Evolutionary conservation across 2,797 vertebrate genomes (phyloP).

Genomic region (Lagocephalus sceleratus): DNA sequence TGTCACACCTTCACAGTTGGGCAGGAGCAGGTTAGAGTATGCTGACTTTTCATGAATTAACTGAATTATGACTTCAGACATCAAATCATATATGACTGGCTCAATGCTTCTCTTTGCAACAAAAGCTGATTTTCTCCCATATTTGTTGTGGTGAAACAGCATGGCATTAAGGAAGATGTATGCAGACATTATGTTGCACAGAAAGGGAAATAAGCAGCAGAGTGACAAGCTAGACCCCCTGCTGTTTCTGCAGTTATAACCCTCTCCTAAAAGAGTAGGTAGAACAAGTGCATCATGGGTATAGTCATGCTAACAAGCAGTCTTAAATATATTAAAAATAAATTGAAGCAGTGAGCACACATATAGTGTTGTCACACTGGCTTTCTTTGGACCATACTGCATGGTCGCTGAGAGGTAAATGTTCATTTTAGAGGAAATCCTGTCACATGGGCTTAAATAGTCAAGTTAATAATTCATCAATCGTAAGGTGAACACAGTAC

Average conservation of each 20-base stretch:
- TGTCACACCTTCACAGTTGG: neutral
- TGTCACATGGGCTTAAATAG: too few species aligned
- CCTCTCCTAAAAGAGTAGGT: conserved; percentile 31
- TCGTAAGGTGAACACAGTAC: too few species aligned
- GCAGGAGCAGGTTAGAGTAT: neutral
- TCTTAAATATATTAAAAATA: conserved; percentile 73
- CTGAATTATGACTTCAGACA: conserved; percentile 52
- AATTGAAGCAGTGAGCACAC: conserved; percentile 30
- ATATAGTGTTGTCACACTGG: conserved; percentile 3
- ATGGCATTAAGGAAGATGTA: too few species aligned
- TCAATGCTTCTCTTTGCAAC: too few species aligned
- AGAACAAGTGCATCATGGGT: conserved; percentile 8
- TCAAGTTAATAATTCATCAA: too few species aligned
- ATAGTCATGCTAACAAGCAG: neutral
- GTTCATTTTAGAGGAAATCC: too few species aligned
- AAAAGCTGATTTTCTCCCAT: too few species aligned
- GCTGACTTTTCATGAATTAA: too few species aligned
- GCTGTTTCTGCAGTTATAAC: conserved; percentile 49
- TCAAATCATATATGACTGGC: too few species aligned
- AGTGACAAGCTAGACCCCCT: conserved; percentile 42
- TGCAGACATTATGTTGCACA: conserved; percentile 39
- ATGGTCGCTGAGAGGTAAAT: too few species aligned
- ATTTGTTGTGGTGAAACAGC: too few species aligned
- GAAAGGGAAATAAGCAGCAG: conserved; percentile 43
- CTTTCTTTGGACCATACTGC: too few species aligned